Evolutionary conservation across 2,797 vertebrate genomes (phyloP), one percentile per base, ranked within the genome.

Genomic region (Microchirus variegatus): DNA sequence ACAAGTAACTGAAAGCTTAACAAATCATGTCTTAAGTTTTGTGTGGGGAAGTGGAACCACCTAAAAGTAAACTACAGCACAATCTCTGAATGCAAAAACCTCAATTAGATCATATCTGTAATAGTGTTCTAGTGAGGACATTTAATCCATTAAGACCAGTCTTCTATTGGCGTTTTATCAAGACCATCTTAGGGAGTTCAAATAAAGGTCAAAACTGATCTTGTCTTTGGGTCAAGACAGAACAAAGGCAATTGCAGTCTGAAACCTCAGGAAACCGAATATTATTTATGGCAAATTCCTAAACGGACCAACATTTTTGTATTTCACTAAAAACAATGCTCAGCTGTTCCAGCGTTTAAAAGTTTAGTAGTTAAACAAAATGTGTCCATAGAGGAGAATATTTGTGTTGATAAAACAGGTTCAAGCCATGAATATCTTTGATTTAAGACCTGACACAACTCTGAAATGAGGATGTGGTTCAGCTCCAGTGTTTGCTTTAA

Each of bases 191-290:
- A 13, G 40, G 51, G 63, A 9, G 15, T 15, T 59, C 26, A 59
- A 70, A 70, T 59, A 77, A 59, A 64, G 37, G 42, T 48, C 37
- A 16, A 53, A 17, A 26, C 13, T 50, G 49, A 56, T 67, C 15
- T 52, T 10, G 35, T 17, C 47, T 63, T 77, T 47, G 26, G 36
- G 56, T 66, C 12, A 50, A 38, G 49, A 56, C 36, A 57, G 38
- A 16, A 16, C n/a, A 63, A 48, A n/a, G n/a, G 12, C 2, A 37
- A 41, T 83, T 77, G 57, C 37, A 78, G 38, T 53, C 53, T 50
- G 31, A 75, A 53, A 63, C 68, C 73, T 53, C 70, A 77, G 60
- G 61, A 88, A 80, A 64, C 38, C 55, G 79, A 73, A 77, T 67
- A 59, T 72, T 74, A 71, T 75, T 73, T 48, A 19, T 72, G 64